A percentile compares a stretch with the other conserved stretches of the same genome.
phyloP scores from a whole-genome alignment of 2,797 vertebrate genomes.

The Phrynocephalus guinanensis region DNA sequence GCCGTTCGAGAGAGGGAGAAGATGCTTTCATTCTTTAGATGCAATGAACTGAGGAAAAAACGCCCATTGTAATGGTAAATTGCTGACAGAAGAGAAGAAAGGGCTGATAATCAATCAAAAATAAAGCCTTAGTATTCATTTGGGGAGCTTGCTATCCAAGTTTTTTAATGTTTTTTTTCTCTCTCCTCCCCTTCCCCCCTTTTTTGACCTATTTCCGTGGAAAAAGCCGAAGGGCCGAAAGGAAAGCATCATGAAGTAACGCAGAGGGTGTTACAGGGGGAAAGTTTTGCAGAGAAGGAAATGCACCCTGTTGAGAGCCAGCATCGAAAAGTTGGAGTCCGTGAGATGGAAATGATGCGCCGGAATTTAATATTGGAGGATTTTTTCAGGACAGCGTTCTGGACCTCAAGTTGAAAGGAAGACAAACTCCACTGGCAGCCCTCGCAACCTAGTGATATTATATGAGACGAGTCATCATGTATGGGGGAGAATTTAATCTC shows the following conservation, averaged over 20 bases:
- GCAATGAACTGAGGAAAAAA: slow-evolving; percentile 86
- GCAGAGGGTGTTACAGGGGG: background rate
- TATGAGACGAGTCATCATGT: slow-evolving; percentile 39
- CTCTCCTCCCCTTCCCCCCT: background rate
- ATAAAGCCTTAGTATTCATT: slow-evolving; percentile 67
- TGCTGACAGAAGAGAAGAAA: slow-evolving; percentile 79
- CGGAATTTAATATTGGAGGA: slow-evolving; percentile 1
- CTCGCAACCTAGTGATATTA: slow-evolving; percentile 19
- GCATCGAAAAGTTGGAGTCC: background rate
- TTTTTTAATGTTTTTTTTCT: slow-evolving; percentile 37
- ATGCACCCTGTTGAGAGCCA: background rate
- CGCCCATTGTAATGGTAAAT: slow-evolving; percentile 95
- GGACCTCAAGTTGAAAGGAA: slow-evolving; percentile 49
- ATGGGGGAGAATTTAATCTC: slow-evolving; percentile 31
- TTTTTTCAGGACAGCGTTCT: slow-evolving; percentile 32
- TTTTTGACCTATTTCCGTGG: slow-evolving; percentile 1
- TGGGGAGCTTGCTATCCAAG: slow-evolving; percentile 61
- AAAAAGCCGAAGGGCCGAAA: slow-evolving; percentile 41
- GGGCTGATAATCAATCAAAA: slow-evolving; percentile 82
- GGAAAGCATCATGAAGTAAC: slow-evolving; percentile 21
- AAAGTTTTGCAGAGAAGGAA: background rate
- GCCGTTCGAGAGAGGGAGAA: slow-evolving; percentile 58
- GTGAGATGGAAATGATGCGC: slow-evolving; percentile 35
- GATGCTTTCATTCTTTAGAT: slow-evolving; percentile 83
- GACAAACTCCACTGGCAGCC: background rate